These are phyloP conservation scores for Tenebrio molitor DNA, from an alignment of 1,140 invertebrate species.

Conservation along the genomic window DNA sequence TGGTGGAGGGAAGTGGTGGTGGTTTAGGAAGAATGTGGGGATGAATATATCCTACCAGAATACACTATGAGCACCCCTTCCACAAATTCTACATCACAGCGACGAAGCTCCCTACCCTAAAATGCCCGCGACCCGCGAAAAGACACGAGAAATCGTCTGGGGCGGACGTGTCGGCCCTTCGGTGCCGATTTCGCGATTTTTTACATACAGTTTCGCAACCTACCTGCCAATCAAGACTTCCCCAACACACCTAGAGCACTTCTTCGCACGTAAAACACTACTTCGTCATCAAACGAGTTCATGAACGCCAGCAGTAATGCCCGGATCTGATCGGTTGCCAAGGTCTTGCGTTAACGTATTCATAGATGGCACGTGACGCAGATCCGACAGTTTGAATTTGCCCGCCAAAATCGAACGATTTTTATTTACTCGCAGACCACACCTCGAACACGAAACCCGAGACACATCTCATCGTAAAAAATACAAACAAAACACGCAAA, in stretches of 20 bases:
- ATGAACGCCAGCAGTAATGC: conserved; percentile 56
- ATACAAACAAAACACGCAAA: too few species aligned
- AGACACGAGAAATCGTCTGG: conserved; percentile 62
- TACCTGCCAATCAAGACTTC: conserved; percentile 1
- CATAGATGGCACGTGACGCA: conserved; percentile 57
- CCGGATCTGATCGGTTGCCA: conserved; percentile 57
- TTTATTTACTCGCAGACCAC: neutral
- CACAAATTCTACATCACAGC: conserved; percentile 66
- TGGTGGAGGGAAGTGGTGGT: conserved; percentile 66
- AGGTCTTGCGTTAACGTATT: conserved; percentile 55
- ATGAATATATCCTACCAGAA: conserved; percentile 67
- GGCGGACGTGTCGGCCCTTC: conserved; percentile 43
- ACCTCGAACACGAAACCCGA: too few species aligned
- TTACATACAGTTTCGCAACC: neutral
- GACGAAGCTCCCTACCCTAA: conserved; percentile 68
- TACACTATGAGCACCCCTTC: conserved; percentile 66
- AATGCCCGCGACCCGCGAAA: conserved; percentile 65
- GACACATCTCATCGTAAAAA: too few species aligned
- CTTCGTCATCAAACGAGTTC: conserved; percentile 57
- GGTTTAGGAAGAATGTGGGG: conserved; percentile 66
- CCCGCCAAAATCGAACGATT: conserved; percentile 43
- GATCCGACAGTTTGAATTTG: conserved; percentile 48
- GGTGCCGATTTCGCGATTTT: neutral
- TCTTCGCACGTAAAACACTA: conserved; percentile 44
- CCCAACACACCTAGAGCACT: conserved; percentile 29